phyloP scores from a whole-genome alignment of 2,888 invertebrate species.

The Mythimna vitellina region DNA sequence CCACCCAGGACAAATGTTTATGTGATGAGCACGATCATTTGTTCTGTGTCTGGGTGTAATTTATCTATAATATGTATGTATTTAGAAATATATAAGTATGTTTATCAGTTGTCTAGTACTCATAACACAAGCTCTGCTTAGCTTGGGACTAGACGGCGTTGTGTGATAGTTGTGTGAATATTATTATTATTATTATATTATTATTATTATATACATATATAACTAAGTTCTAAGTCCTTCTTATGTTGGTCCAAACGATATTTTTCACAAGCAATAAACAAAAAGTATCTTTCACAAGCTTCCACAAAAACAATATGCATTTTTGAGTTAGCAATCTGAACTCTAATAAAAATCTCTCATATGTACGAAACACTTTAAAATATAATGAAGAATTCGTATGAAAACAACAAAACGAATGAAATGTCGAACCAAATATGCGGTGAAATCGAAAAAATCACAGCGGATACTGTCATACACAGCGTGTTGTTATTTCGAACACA shows the following conservation, averaged over 20 bases:
- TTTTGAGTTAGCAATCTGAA: constrained; percentile 21
- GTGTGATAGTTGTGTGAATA: too few relatives aligned
- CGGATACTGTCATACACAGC: constrained; percentile 50
- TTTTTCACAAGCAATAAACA: too few relatives aligned
- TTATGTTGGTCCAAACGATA: neutral
- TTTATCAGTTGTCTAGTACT: too few relatives aligned
- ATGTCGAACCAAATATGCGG: constrained; percentile 53
- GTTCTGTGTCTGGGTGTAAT: too few relatives aligned
- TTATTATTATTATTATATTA: too few relatives aligned
- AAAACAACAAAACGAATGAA: constrained; percentile 46
- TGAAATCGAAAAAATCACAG: constrained; percentile 51
- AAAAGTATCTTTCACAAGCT: neutral
- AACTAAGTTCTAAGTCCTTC: neutral
- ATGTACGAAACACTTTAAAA: constrained; percentile 36
- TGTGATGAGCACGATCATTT: too few relatives aligned
- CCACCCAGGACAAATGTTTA: too few relatives aligned
- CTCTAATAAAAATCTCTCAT: constrained; percentile 23
- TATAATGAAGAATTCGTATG: constrained; percentile 43
- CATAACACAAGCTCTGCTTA: too few relatives aligned
- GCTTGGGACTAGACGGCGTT: too few relatives aligned
- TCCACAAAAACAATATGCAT: neutral
- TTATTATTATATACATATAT: neutral
- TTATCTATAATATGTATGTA: too few relatives aligned
- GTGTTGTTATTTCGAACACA: constrained; percentile 65
- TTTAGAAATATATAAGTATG: too few relatives aligned